phyloP scores from a whole-genome alignment of 1,140 invertebrate species.

The Euura saliciscinereae region DNA sequence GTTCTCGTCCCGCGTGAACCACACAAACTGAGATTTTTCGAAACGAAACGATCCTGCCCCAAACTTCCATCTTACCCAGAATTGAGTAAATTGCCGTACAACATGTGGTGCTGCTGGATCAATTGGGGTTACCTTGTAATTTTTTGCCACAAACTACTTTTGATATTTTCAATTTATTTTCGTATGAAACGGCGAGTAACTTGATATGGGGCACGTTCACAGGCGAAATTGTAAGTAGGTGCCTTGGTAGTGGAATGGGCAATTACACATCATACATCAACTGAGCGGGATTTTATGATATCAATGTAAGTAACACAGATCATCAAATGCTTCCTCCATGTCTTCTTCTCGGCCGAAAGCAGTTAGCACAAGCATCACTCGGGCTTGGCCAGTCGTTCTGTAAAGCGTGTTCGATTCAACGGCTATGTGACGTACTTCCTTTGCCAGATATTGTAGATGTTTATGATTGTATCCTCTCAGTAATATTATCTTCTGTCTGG shows the following conservation, averaged over 20 bases:
- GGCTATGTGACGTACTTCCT: slow-evolving; percentile 27
- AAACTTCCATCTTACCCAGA: no score
- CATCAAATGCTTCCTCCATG: slow-evolving; percentile 34
- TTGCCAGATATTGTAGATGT: slow-evolving; percentile 37
- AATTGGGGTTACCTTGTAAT: no score
- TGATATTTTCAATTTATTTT: no score
- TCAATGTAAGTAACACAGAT: slow-evolving; percentile 29
- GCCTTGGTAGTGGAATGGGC: background rate
- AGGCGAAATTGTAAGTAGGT: no score
- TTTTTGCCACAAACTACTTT: no score
- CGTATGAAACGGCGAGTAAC: no score
- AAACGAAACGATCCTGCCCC: no score
- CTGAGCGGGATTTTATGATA: background rate
- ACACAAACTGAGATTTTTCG: no score
- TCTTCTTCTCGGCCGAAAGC: slow-evolving; percentile 35
- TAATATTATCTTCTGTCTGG: slow-evolving; percentile 37
- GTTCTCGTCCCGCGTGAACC: no score
- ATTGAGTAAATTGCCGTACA: no score
- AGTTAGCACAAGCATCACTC: slow-evolving; percentile 31
- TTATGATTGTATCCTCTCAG: slow-evolving; percentile 39
- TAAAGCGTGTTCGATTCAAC: slow-evolving; percentile 24
- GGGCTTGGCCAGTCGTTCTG: slow-evolving; percentile 22
- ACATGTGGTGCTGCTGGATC: no score
- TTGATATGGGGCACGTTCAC: no score
- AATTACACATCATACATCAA: background rate